These are phyloP conservation scores for Mormoops blainvillei DNA, from an alignment of 2,113 vertebrate genomes.

Conservation along the genomic window DNA sequence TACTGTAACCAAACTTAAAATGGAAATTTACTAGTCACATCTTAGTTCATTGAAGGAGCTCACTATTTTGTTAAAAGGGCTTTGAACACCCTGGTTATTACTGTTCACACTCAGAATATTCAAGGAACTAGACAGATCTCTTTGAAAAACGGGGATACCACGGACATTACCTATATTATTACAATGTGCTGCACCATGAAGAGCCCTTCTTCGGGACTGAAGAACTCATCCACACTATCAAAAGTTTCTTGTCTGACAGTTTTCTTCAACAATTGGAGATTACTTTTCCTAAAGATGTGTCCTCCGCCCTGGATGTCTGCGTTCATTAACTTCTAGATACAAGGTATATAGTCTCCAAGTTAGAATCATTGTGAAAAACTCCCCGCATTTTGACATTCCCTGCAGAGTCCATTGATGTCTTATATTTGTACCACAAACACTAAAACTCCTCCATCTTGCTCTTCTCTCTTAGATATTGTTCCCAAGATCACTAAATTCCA, in stretches of 20 bases:
- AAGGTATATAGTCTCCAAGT: background rate
- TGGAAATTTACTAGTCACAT: background rate
- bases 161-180: background rate
- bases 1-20: background rate
- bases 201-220: background rate
- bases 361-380: background rate
- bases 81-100: background rate
- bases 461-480: background rate
- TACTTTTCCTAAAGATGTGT: background rate
- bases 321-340: background rate
- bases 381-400: background rate
- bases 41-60: background rate
- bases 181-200: accelerated
- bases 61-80: background rate
- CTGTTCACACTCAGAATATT: background rate
- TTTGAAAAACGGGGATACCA: background rate
- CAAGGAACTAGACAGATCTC: background rate
- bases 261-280: background rate
- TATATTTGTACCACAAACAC: background rate
- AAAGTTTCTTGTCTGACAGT: background rate
- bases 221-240: background rate
- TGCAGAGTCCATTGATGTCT: background rate
- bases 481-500: background rate
- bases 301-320: background rate
- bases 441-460: background rate